These are phyloP conservation scores for Thereva nobilitata DNA, from an alignment of 2,888 invertebrate species.

Conservation along the genomic window DNA sequence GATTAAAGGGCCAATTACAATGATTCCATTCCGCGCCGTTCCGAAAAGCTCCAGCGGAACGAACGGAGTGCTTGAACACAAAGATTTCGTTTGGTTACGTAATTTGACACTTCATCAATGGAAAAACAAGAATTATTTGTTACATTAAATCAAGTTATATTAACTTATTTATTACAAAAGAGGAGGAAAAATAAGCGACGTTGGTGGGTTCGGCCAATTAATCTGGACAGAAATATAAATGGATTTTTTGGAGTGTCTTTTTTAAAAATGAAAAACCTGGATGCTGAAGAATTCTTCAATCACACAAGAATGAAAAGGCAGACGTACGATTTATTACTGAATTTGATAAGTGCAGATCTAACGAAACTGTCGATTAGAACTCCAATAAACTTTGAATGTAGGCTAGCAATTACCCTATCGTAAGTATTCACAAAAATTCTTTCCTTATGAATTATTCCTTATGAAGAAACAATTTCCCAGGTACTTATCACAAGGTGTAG, in stretches of 20 bases:
- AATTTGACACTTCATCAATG: too few species aligned
- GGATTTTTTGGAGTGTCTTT: not conserved
- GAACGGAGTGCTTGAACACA: too few species aligned
- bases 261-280: not conserved
- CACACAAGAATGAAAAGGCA: too few species aligned
- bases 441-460: too few species aligned
- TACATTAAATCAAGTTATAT: too few species aligned
- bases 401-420: not conserved
- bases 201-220: slow-evolving; percentile 11
- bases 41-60: too few species aligned
- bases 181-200: slow-evolving; percentile 39
- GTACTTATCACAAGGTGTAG: slow-evolving; percentile 24
- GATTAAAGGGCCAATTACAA: too few species aligned
- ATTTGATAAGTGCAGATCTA: not conserved
- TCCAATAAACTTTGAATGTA: not conserved
- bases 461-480: slow-evolving; percentile 8
- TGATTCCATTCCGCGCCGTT: too few species aligned
- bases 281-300: not conserved
- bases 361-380: slow-evolving; percentile 2
- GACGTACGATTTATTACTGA: not conserved
- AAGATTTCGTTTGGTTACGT: too few species aligned
- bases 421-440: too few species aligned
- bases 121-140: too few species aligned
- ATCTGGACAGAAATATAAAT: not conserved
- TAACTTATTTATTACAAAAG: too few species aligned